Percentiles rank a stretch among this genome's conserved stretches.
Evolutionary conservation across 2,888 invertebrate genomes (phyloP).

Genomic region (Heliconius ismenius): DNA sequence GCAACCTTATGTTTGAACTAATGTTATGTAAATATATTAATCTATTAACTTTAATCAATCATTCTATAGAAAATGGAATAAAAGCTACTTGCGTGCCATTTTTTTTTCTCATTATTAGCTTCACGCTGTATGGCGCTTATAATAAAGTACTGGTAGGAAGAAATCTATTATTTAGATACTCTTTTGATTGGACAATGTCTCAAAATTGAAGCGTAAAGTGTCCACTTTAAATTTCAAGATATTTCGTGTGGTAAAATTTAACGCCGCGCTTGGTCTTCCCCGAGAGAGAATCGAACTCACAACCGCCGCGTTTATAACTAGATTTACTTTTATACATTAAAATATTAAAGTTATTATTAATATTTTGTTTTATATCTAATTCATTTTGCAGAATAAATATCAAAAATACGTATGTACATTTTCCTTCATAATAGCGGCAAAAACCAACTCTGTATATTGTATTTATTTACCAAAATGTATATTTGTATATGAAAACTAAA

Average conservation of each 20-base stretch:
- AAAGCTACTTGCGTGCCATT: not conserved
- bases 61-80: conserved; percentile 7
- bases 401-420: too few relatives aligned
- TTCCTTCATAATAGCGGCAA: too few relatives aligned
- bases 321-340: too few relatives aligned
- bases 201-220: too few relatives aligned
- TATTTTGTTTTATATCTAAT: too few relatives aligned
- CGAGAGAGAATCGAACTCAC: not conserved
- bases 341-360: too few relatives aligned
- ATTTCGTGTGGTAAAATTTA: not conserved
- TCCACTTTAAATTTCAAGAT: too few relatives aligned
- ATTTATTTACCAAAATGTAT: too few relatives aligned
- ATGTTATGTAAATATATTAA: conserved; percentile 8
- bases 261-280: not conserved
- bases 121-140: not conserved
- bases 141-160: not conserved
- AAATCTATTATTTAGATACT: not conserved
- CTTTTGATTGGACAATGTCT: too few relatives aligned
- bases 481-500: not conserved
- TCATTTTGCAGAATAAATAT: too few relatives aligned
- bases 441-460: too few relatives aligned
- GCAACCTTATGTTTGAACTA: not conserved
- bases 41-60: not conserved
- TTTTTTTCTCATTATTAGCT: not conserved
- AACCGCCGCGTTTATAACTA: too few relatives aligned